Evolutionary conservation across 2,888 invertebrate species (phyloP), one percentile per base, ranked within the genome.

Genomic region (Thyatira batis): DNA sequence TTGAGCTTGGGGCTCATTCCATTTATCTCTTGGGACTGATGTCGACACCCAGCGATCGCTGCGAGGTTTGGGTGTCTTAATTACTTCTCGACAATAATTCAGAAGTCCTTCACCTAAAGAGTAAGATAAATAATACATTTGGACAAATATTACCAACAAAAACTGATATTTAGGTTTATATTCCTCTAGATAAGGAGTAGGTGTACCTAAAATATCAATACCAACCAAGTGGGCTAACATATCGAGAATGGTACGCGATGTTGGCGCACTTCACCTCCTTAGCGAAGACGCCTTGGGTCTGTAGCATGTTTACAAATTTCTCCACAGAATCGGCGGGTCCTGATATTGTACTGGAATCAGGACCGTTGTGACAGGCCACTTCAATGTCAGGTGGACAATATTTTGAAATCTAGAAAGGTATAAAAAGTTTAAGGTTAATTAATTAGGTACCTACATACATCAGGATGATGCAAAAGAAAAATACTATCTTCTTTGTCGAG

Each of bases 201-300:
- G 8, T 28, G 10, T 6, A n/a, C 9, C 28, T 9, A 28, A 2
- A 9, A 6, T 28, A 28, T 6, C n/a, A 1, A 11, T n/a, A 30
- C 30, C n/a, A 10, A 30, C 30, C 30, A 30, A 30, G 30, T 10
- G 30, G 30, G n/a, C 30, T 30, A 3, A 30, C 30, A n/a, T 96
- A 96, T 27, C 94, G 93, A 55, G 96, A 96, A 78, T 97, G 97
- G 74, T 97, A 97, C 0, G 97, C 96, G 61, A 96, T 95, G 66
- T 96, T 96, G 25, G 95, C 93, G 55, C 95, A 95, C 10, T 69
- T 63, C 10, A 76, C 74, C 28, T 70, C 67, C 49, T 70, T 75
- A 4, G 71, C 73, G 23, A 75, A 76, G 3, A 74, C 53, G 0
- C 69, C 70, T 21, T 68, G 54, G 4, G 60, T 48, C 3, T 58